phyloP scores from a whole-genome alignment of 2,113 vertebrate genomes.

The Cyphomyrus discorhynchus region DNA sequence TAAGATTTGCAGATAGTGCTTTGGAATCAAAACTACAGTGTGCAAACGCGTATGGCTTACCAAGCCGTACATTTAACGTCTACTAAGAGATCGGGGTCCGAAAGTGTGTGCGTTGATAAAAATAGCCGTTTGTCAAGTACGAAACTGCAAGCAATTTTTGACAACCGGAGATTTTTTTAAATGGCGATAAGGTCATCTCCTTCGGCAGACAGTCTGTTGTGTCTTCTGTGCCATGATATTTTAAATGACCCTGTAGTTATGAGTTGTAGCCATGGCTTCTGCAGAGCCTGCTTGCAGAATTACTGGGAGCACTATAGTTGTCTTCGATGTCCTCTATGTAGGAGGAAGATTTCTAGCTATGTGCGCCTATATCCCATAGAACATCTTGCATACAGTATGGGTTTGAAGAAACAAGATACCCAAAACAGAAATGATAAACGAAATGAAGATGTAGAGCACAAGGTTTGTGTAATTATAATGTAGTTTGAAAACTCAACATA shows the following conservation, averaged over 20 bases:
- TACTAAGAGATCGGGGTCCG: not conserved
- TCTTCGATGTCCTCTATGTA: not conserved
- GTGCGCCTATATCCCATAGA: not conserved
- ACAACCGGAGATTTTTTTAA: not conserved
- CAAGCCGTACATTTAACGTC: not conserved
- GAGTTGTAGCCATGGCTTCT: slow-evolving; percentile 9
- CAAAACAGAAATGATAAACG: not conserved
- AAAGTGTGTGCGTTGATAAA: not conserved
- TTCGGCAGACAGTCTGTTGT: not conserved
- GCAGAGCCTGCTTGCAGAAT: slow-evolving; percentile 8
- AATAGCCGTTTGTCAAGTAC: not conserved
- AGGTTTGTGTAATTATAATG: slow-evolving; percentile 3
- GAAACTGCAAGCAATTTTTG: not conserved
- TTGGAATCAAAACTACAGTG: not conserved
- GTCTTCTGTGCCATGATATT: not conserved
- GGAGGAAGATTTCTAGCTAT: not conserved
- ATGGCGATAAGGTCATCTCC: slow-evolving; percentile 2
- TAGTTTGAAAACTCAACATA: not conserved
- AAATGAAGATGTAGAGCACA: not conserved
- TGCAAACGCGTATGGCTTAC: not conserved
- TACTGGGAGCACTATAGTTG: not conserved
- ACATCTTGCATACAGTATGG: not conserved
- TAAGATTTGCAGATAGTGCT: not conserved
- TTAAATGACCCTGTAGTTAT: not conserved
- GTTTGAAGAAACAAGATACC: not conserved